Percentiles rank a stretch among this genome's conserved stretches.
These are phyloP conservation scores for Spodoptera littoralis DNA, from an alignment of 2,888 invertebrate species.

Conservation along the genomic window DNA sequence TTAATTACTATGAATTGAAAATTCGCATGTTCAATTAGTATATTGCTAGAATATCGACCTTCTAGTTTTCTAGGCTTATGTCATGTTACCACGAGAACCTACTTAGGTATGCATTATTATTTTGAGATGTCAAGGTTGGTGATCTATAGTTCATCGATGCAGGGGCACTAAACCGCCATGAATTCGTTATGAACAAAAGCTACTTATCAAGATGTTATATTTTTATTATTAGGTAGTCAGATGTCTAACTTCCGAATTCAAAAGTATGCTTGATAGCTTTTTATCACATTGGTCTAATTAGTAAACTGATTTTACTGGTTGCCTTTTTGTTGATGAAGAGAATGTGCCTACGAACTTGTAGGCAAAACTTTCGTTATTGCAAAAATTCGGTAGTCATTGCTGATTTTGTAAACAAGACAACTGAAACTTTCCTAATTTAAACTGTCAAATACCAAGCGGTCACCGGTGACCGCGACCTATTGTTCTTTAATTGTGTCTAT, in stretches of 20 bases:
- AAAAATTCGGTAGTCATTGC: neutral
- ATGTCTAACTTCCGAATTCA: neutral
- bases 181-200: too few relatives aligned
- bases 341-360: too few relatives aligned
- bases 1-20: constrained; percentile 22
- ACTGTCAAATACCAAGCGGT: too few relatives aligned
- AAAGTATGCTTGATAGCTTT: neutral
- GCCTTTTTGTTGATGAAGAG: too few relatives aligned
- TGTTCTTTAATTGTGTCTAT: too few relatives aligned
- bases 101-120: neutral
- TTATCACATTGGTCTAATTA: neutral
- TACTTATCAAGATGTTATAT: too few relatives aligned
- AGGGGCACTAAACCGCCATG: too few relatives aligned
- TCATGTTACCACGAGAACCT: constrained; percentile 1
- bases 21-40: constrained; percentile 29
- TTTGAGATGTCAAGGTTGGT: constrained; percentile 11
- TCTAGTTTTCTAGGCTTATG: constrained; percentile 12
- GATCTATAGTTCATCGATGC: neutral
- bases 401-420: neutral
- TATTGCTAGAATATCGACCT: constrained; percentile 15
- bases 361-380: neutral
- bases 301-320: too few relatives aligned
- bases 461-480: too few relatives aligned
- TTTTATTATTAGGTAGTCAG: neutral
- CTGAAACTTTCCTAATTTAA: neutral